These are phyloP conservation scores for Serrognathus titanus DNA, from an alignment of 2,888 invertebrate species.

Conservation along the genomic window DNA sequence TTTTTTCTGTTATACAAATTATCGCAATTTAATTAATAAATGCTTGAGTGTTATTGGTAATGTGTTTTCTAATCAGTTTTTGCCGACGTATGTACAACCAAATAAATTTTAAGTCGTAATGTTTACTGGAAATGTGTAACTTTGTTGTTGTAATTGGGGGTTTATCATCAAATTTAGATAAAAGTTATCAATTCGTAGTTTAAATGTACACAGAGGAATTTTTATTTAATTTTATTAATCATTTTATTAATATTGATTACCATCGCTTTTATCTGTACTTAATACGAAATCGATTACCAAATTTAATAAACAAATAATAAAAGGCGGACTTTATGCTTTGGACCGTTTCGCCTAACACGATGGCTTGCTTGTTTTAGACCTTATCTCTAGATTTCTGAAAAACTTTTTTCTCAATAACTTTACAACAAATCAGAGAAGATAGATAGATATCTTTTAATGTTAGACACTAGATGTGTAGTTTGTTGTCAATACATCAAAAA, in stretches of 20 bases:
- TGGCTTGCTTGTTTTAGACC: background rate
- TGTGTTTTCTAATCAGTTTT: no score
- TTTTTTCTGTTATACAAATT: no score
- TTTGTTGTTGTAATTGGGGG: background rate
- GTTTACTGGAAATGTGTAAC: background rate
- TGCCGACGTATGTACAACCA: no score
- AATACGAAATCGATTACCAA: slow-evolving; percentile 13
- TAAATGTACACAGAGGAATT: slow-evolving; percentile 12
- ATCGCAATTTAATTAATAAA: background rate
- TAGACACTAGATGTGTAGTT: no score
- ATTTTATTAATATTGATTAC: slow-evolving; percentile 19
- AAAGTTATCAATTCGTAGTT: slow-evolving; percentile 21
- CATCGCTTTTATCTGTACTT: slow-evolving; percentile 17
- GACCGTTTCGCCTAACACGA: background rate
- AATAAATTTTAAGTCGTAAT: no score
- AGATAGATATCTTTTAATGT: no score
- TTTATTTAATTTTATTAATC: slow-evolving; percentile 11
- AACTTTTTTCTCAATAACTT: background rate
- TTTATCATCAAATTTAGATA: slow-evolving; percentile 6
- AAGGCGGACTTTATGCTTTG: slow-evolving; percentile 13
- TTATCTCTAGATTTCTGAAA: background rate
- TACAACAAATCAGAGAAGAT: no score
- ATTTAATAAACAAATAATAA: slow-evolving; percentile 13
- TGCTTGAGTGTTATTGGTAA: background rate
- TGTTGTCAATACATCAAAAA: no score